phyloP scores from a whole-genome alignment of 2,113 vertebrate species.

The Forbesichthys papilliferus region DNA sequence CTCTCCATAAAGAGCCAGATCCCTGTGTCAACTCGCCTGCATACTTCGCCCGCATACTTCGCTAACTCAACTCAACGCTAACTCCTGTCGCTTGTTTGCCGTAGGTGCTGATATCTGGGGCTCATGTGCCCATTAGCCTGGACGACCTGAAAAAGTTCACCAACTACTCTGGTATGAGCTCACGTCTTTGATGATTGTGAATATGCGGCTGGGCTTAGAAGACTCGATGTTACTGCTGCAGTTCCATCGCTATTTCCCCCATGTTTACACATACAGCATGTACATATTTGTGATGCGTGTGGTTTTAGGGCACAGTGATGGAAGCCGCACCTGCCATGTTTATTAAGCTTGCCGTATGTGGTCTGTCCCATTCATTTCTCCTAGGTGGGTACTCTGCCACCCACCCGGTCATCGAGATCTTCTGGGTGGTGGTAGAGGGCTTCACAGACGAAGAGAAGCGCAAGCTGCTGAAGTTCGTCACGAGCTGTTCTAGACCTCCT shows the following conservation, averaged over 20 bases:
- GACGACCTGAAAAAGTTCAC: constrained; percentile 97
- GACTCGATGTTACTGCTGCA: no score
- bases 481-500: constrained; percentile 95
- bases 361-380: neutral
- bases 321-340: no score
- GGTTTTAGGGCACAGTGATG: no score
- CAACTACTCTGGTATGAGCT: constrained; percentile 91
- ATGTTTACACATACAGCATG: no score
- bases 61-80: neutral
- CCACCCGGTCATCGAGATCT: constrained; percentile 93
- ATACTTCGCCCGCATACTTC: no score
- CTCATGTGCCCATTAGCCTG: constrained; percentile 92
- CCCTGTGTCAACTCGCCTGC: neutral
- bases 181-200: neutral
- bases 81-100: neutral
- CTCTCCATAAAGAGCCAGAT: no score
- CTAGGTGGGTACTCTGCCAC: constrained; percentile 93
- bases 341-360: neutral
- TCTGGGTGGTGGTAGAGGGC: constrained; percentile 97
- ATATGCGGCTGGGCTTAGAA: no score
- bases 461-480: constrained; percentile 95
- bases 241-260: no score
- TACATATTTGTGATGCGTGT: no score
- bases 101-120: constrained; percentile 95
- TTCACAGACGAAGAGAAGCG: constrained; percentile 97